A percentile compares a stretch with the other conserved stretches of the same genome.
These are phyloP conservation scores for Ophion costatus DNA, from an alignment of 2,888 invertebrate genomes.

Conservation along the genomic window DNA sequence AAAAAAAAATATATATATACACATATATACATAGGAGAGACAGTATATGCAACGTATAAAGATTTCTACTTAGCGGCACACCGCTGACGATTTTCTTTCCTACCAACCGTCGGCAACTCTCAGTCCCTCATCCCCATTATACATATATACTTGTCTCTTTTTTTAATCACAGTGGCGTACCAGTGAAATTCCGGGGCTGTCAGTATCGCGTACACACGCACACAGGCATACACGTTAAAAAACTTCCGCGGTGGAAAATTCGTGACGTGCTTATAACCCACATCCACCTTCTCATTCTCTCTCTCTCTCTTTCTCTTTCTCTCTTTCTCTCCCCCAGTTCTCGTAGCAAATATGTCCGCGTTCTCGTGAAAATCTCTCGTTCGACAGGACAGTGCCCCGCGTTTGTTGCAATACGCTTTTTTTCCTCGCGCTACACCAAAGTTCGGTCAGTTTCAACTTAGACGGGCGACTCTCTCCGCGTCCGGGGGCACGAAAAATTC, in stretches of 20 bases:
- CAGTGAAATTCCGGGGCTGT: slow-evolving; percentile 61
- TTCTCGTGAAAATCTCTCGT: slow-evolving; percentile 64
- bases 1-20: no score
- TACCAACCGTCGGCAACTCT: slow-evolving; percentile 22
- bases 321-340: slow-evolving; percentile 36
- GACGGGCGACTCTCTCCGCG: background rate
- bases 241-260: slow-evolving; percentile 73
- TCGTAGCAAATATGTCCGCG: slow-evolving; percentile 67
- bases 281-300: slow-evolving; percentile 69
- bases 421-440: background rate
- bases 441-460: background rate
- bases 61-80: background rate
- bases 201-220: slow-evolving; percentile 50
- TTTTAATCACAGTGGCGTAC: slow-evolving; percentile 46
- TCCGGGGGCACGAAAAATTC: background rate
- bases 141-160: slow-evolving; percentile 4
- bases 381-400: slow-evolving; percentile 13
- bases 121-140: background rate
- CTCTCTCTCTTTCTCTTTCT: slow-evolving; percentile 45
- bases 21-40: no score
- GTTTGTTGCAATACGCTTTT: slow-evolving; percentile 25
- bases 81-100: slow-evolving; percentile 3
- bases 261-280: slow-evolving; percentile 79
- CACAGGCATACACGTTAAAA: slow-evolving; percentile 59
- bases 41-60: background rate